Conservation (phyloP, 2,888 invertebrate species). For the Acleris laterana region DNA sequence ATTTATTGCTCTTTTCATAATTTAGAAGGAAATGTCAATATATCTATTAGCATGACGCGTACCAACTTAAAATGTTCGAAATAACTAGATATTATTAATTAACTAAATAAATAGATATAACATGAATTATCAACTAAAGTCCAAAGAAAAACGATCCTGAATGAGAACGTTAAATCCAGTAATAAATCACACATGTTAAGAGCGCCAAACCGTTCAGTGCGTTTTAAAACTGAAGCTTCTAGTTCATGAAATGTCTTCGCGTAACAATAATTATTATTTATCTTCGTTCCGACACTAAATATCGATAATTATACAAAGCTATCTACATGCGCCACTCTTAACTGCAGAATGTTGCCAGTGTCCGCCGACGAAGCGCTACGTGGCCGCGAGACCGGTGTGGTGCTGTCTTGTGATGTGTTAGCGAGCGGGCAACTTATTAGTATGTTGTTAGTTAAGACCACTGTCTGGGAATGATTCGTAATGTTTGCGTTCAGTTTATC, state of each 20-base stretch:
- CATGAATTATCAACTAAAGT: slow-evolving; percentile 74
- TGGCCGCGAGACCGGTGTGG: not conserved
- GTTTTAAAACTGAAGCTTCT: slow-evolving; percentile 62
- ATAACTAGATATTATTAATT: slow-evolving; percentile 52
- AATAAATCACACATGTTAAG: slow-evolving; percentile 65
- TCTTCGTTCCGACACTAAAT: slow-evolving; percentile 77
- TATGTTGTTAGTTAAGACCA: slow-evolving; percentile 58
- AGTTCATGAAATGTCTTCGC: slow-evolving; percentile 38
- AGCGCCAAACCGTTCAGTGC: slow-evolving; percentile 69
- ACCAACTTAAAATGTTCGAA: slow-evolving; percentile 44
- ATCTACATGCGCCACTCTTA: slow-evolving; percentile 82
- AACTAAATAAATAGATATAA: slow-evolving; percentile 81
- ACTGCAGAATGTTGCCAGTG: slow-evolving; percentile 45
- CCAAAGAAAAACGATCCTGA: slow-evolving; percentile 59
- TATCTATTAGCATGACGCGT: slow-evolving; percentile 18
- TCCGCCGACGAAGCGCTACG: not conserved
- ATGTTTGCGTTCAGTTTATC: slow-evolving; percentile 72
- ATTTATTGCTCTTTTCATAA: slow-evolving; percentile 48
- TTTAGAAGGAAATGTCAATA: slow-evolving; percentile 31
- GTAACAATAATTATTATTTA: slow-evolving; percentile 48
- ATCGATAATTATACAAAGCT: slow-evolving; percentile 83
- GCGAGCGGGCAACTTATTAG: slow-evolving; percentile 60
- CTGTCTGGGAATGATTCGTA: slow-evolving; percentile 79
- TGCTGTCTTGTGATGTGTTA: slow-evolving; percentile 2
- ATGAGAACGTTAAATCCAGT: slow-evolving; percentile 58